A percentile compares a stretch with the other conserved stretches of the same genome.
These are phyloP conservation scores for Centrocercus urophasianus DNA, from an alignment of 2,113 vertebrate genomes.

Conservation along the genomic window DNA sequence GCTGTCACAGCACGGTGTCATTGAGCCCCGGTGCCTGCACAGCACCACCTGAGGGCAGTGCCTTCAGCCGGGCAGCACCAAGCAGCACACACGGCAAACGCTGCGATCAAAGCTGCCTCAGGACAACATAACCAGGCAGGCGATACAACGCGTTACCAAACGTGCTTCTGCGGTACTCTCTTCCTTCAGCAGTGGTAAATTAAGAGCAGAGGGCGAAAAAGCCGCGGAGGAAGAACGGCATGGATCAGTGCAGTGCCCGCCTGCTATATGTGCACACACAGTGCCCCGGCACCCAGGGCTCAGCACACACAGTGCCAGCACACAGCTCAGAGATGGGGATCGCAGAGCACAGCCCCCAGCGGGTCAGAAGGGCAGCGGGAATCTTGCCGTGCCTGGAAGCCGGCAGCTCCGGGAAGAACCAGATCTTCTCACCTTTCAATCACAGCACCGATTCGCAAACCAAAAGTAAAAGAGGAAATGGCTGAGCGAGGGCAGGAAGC, in stretches of 20 bases:
- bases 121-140: too few species aligned
- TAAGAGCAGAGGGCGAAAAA: background rate
- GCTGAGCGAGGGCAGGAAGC: background rate
- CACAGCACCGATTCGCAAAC: conserved; percentile 35
- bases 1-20: background rate
- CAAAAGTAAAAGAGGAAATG: conserved; percentile 38
- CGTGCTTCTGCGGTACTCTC: background rate
- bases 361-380: too few species aligned
- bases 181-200: background rate
- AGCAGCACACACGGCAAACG: too few species aligned
- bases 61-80: background rate
- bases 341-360: too few species aligned
- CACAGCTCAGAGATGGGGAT: too few species aligned
- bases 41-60: conserved; percentile 1
- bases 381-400: background rate
- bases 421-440: background rate
- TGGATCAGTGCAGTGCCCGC: background rate
- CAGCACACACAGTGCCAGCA: too few species aligned
- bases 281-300: too few species aligned
- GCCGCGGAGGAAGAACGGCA: background rate
- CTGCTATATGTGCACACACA: too few species aligned
- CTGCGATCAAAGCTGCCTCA: too few species aligned
- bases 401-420: background rate
- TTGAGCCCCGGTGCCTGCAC: conserved; percentile 17
- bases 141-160: too few species aligned